Evolutionary conservation across 1,140 invertebrate species (phyloP).

Genomic region (Thalassaphorura encarpata): DNA sequence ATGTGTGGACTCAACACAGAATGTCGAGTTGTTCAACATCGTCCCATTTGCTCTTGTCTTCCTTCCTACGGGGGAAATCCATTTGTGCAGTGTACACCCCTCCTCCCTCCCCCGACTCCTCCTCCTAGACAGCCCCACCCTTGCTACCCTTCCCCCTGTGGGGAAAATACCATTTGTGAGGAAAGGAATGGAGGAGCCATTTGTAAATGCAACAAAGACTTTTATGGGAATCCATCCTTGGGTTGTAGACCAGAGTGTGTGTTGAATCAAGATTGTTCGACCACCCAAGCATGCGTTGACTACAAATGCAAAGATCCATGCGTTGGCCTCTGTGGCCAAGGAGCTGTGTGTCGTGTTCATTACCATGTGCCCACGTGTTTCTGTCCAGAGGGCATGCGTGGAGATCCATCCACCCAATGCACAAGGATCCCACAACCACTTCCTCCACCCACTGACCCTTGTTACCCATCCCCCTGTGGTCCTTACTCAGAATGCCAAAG

Average conservation of each 20-base stretch:
- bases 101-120: slow-evolving; percentile 34
- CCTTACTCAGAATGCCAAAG: slow-evolving; percentile 51
- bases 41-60: slow-evolving; percentile 45
- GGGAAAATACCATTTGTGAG: slow-evolving; percentile 34
- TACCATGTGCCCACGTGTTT: slow-evolving; percentile 48
- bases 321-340: slow-evolving; percentile 57
- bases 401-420: slow-evolving; percentile 7
- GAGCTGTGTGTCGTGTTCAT: slow-evolving; percentile 43
- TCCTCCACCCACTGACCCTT: slow-evolving; percentile 60
- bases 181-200: slow-evolving; percentile 17
- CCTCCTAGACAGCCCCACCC: slow-evolving; percentile 45
- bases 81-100: slow-evolving; percentile 58
- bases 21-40: not conserved
- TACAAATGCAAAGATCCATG: slow-evolving; percentile 53
- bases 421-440: slow-evolving; percentile 53
- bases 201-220: slow-evolving; percentile 53
- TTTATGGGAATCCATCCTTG: slow-evolving; percentile 53
- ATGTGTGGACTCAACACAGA: slow-evolving; percentile 18
- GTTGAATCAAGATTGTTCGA: slow-evolving; percentile 41
- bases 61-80: slow-evolving; percentile 70
- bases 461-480: slow-evolving; percentile 53
- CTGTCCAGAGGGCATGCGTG: slow-evolving; percentile 11
- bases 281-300: slow-evolving; percentile 52
- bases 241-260: slow-evolving; percentile 52
- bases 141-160: slow-evolving; percentile 72